Conservation (phyloP, 2,888 invertebrate genomes). For the Agelastica alni region DNA sequence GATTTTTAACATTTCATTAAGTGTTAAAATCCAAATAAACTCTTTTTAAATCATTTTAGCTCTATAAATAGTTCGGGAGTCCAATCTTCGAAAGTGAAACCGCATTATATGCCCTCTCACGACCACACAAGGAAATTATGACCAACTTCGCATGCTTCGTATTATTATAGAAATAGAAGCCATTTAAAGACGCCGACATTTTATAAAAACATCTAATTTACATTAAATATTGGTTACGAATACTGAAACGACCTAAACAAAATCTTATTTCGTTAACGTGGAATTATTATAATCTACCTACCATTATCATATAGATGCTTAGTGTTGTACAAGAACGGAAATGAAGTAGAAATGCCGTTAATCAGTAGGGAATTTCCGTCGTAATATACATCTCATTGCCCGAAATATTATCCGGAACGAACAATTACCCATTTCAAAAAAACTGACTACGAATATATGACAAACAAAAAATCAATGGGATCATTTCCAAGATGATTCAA, state of each 20-base stretch:
- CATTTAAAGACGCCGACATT: background rate
- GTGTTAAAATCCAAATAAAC: too few relatives aligned
- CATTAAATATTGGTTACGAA: background rate
- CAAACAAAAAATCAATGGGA: background rate
- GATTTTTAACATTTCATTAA: too few relatives aligned
- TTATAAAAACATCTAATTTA: background rate
- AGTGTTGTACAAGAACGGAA: background rate
- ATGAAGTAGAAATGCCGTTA: conserved; percentile 5
- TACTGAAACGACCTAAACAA: background rate
- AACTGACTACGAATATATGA: background rate
- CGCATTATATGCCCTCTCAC: too few relatives aligned
- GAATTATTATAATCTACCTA: conserved; percentile 5
- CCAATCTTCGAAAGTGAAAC: too few relatives aligned
- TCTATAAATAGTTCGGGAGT: too few relatives aligned
- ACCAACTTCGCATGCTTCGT: too few relatives aligned
- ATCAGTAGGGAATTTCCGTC: background rate
- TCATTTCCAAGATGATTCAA: too few relatives aligned
- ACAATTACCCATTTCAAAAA: too few relatives aligned
- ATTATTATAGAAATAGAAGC: too few relatives aligned
- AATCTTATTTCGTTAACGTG: background rate
- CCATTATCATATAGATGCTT: conserved; percentile 4
- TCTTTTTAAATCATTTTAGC: too few relatives aligned
- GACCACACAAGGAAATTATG: too few relatives aligned
- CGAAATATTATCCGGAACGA: background rate
- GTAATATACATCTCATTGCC: background rate